Conservation (phyloP, 1,140 invertebrate species). For the Trachymyrmex septentrionalis region DNA sequence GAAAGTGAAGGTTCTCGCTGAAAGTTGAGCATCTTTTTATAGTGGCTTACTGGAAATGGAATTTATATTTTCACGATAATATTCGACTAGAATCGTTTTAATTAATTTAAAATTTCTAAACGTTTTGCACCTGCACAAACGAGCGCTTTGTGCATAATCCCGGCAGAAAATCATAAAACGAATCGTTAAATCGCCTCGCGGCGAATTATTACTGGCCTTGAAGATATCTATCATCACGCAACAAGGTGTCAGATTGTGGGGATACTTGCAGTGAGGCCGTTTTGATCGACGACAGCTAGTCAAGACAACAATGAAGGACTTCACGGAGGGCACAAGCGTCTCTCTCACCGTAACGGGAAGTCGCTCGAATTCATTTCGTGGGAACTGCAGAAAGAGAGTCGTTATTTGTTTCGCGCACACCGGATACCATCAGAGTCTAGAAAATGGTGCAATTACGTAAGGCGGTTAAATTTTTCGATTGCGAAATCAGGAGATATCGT, state of each 20-base stretch:
- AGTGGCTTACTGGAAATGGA: neutral
- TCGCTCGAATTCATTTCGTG: conserved; percentile 72
- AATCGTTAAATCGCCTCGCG: conserved; percentile 2
- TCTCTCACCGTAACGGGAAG: conserved; percentile 72
- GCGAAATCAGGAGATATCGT: conserved; percentile 19
- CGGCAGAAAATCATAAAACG: neutral
- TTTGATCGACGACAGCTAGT: conserved; percentile 40
- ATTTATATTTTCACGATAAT: neutral
- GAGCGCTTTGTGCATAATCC: neutral
- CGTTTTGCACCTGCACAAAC: neutral
- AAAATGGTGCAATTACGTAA: conserved; percentile 56
- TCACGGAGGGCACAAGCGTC: conserved; percentile 39
- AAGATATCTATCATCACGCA: conserved; percentile 7
- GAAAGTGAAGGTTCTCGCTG: neutral
- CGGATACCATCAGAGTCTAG: conserved; percentile 48
- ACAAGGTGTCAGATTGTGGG: conserved; percentile 27
- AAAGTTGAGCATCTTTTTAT: neutral
- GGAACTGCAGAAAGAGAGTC: conserved; percentile 72
- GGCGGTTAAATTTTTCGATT: conserved; percentile 26
- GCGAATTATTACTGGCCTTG: conserved; percentile 39
- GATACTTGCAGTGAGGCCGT: conserved; percentile 19
- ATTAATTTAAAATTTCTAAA: neutral
- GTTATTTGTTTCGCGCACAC: conserved; percentile 42
- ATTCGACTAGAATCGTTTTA: neutral
- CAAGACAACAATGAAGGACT: conserved; percentile 36